Evolutionary conservation across 2,888 invertebrate species (phyloP).

Genomic region (Drosophila tripunctata): DNA sequence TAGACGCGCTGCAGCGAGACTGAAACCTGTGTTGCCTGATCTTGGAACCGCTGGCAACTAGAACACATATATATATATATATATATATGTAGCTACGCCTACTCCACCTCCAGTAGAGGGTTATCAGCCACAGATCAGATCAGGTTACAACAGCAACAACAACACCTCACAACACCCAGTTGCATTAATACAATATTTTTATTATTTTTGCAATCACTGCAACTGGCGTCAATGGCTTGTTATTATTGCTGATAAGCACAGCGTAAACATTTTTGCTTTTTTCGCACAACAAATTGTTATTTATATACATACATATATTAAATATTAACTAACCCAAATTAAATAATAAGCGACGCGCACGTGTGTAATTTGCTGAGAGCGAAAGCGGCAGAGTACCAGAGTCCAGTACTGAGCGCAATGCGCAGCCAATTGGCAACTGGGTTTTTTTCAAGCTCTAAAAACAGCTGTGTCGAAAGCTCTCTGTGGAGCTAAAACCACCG

Average conservation of each 20-base stretch:
- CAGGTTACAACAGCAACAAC: slow-evolving; percentile 51
- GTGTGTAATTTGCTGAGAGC: slow-evolving; percentile 41
- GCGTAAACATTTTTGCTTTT: slow-evolving; percentile 62
- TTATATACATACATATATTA: not conserved
- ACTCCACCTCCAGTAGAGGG: slow-evolving; percentile 28
- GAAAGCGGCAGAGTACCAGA: not conserved
- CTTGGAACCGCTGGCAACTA: slow-evolving; percentile 52
- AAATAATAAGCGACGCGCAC: slow-evolving; percentile 45
- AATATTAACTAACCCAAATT: slow-evolving; percentile 54
- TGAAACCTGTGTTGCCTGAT: slow-evolving; percentile 18
- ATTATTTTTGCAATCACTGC: slow-evolving; percentile 38
- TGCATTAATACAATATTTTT: not conserved
- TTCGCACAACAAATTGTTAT: slow-evolving; percentile 3
- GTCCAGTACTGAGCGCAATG: too few species aligned
- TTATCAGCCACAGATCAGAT: slow-evolving; percentile 60
- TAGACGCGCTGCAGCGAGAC: slow-evolving; percentile 23
- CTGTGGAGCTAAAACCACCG: too few species aligned
- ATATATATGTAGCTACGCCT: slow-evolving; percentile 25
- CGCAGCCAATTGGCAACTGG: too few species aligned
- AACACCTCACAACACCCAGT: slow-evolving; percentile 34
- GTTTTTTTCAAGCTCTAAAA: too few species aligned
- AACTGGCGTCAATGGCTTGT: slow-evolving; percentile 63
- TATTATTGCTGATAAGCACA: slow-evolving; percentile 48
- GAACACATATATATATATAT: slow-evolving; percentile 29
- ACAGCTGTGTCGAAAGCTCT: too few species aligned